phyloP scores from a whole-genome alignment of 2,113 vertebrate genomes.

The Psammodynastes pulverulentus region DNA sequence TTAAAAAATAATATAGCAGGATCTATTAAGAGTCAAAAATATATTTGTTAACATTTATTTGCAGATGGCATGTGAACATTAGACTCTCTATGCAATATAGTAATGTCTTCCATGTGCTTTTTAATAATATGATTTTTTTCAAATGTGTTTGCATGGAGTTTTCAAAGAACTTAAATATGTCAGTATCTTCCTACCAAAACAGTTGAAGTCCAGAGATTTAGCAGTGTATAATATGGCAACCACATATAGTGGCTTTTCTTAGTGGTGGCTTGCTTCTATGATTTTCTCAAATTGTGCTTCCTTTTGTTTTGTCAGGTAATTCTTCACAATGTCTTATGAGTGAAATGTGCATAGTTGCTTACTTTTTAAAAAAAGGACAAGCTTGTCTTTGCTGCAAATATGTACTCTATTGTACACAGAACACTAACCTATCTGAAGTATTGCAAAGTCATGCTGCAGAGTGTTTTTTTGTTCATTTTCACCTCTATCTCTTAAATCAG shows the following conservation, averaged over 20 bases:
- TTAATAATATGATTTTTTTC: neutral
- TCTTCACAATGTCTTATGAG: neutral
- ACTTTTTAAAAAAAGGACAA: neutral
- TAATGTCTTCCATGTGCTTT: neutral
- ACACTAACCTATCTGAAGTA: neutral
- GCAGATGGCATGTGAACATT: neutral
- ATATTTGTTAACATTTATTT: neutral
- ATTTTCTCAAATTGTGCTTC: neutral
- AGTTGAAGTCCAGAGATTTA: neutral
- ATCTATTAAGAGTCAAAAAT: neutral
- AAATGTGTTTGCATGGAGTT: neutral
- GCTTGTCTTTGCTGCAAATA: neutral
- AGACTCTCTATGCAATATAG: neutral
- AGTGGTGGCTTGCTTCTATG: neutral
- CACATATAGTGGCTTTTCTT: neutral
- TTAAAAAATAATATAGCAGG: neutral
- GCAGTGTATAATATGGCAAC: neutral
- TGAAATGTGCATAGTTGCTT: neutral
- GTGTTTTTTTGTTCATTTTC: neutral
- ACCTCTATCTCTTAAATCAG: neutral
- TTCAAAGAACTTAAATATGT: neutral
- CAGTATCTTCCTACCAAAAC: neutral
- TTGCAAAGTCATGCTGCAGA: neutral
- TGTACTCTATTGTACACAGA: neutral
- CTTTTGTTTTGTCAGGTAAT: neutral